A percentile compares a stretch with the other conserved stretches of the same genome.
Conservation (phyloP, 2,113 vertebrate genomes). For the Barbus barbus region DNA sequence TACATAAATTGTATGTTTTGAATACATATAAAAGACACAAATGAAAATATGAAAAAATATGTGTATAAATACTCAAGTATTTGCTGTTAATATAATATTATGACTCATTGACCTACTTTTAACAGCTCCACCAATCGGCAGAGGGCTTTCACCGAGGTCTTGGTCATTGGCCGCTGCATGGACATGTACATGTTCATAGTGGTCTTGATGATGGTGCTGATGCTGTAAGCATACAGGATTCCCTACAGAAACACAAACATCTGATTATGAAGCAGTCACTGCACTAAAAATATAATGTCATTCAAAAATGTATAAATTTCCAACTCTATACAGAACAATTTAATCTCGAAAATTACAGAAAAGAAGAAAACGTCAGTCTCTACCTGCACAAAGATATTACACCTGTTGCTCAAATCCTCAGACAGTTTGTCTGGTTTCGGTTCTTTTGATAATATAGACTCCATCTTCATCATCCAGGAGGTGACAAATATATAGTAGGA, state of each 20-base stretch:
- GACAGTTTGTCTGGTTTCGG: slow-evolving; percentile 85
- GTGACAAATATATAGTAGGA: slow-evolving; percentile 97
- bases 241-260: slow-evolving; percentile 76
- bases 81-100: background rate
- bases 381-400: slow-evolving; percentile 97
- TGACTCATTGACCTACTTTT: slow-evolving; percentile 77
- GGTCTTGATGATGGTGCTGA: slow-evolving; percentile 93
- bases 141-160: slow-evolving; percentile 94
- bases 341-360: background rate
- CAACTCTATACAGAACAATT: background rate
- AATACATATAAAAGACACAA: no score
- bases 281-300: background rate
- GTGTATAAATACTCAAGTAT: background rate
- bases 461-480: slow-evolving; percentile 99
- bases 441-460: slow-evolving; percentile 91
- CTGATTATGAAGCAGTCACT: background rate
- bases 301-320: background rate
- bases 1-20: no score
- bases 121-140: slow-evolving; percentile 93
- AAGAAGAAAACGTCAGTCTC: background rate
- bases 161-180: slow-evolving; percentile 97
- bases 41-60: no score
- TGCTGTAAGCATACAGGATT: slow-evolving; percentile 93
- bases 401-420: slow-evolving; percentile 91
- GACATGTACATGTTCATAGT: slow-evolving; percentile 99